Conservation (phyloP, 2,888 invertebrate genomes). For the Anticlea derivata region DNA sequence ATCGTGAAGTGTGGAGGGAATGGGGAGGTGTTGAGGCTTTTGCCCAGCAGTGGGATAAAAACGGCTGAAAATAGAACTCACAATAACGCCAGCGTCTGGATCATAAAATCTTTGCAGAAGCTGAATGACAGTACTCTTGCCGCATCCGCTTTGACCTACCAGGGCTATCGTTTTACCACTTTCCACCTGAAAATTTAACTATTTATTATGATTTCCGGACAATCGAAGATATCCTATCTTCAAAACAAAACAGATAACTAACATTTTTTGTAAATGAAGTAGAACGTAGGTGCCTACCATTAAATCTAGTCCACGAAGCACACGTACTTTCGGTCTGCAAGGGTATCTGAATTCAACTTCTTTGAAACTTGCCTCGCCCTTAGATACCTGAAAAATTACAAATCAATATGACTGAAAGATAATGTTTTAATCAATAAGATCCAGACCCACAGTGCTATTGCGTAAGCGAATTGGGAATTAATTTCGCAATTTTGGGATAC, state of each 20-base stretch:
- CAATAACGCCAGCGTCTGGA: slow-evolving; percentile 85
- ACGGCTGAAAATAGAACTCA: too few relatives aligned
- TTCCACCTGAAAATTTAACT: slow-evolving; percentile 52
- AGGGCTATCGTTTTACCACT: slow-evolving; percentile 88
- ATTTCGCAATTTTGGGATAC: too few relatives aligned
- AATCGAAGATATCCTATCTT: too few relatives aligned
- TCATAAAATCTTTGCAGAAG: slow-evolving; percentile 92
- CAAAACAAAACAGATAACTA: too few relatives aligned
- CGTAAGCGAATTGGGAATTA: too few relatives aligned
- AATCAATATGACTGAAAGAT: too few relatives aligned
- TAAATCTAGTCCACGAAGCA: slow-evolving; percentile 86
- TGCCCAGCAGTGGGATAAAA: too few relatives aligned
- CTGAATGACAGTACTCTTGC: slow-evolving; percentile 93
- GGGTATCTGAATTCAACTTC: slow-evolving; percentile 90
- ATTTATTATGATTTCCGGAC: too few relatives aligned
- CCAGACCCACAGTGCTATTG: too few relatives aligned
- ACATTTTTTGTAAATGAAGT: background rate
- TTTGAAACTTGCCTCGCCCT: slow-evolving; percentile 87
- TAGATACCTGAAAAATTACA: slow-evolving; percentile 57
- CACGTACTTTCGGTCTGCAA: slow-evolving; percentile 85
- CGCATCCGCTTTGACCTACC: slow-evolving; percentile 92
- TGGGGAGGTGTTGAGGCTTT: too few relatives aligned
- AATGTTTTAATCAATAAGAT: too few relatives aligned
- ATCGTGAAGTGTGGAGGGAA: too few relatives aligned
- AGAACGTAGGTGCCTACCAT: slow-evolving; percentile 57